Conservation (phyloP, 2,888 invertebrate species). For the Eupithecia subumbrata region DNA sequence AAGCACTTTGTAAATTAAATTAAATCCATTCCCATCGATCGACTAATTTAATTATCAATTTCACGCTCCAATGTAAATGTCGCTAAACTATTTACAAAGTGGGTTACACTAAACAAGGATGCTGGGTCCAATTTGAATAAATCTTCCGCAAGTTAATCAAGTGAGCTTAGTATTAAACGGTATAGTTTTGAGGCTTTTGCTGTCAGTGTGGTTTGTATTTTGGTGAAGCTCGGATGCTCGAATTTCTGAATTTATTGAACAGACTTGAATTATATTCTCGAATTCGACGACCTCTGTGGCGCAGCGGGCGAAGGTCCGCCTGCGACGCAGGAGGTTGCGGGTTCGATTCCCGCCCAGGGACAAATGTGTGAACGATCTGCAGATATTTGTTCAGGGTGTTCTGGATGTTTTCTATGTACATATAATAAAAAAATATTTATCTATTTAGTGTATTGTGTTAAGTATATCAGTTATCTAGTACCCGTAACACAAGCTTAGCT, state of each 20-base stretch:
- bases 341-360: no score
- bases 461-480: no score
- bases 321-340: no score
- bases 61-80: constrained; percentile 28
- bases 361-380: no score
- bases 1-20: constrained; percentile 13
- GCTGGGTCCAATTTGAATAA: constrained; percentile 44
- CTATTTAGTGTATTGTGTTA: no score
- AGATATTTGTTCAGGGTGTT: no score
- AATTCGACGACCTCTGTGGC: no score
- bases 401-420: no score
- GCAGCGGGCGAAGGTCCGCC: no score
- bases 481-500: no score
- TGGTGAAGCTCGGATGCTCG: not conserved
- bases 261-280: not conserved
- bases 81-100: constrained; percentile 35
- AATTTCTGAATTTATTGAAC: not conserved
- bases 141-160: constrained; percentile 37
- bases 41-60: constrained; percentile 25
- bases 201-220: constrained; percentile 5
- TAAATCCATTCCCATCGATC: constrained; percentile 14
- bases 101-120: constrained; percentile 40
- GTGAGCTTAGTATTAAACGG: constrained; percentile 26
- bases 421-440: no score
- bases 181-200: constrained; percentile 12